Evolutionary conservation across 2,797 vertebrate species (phyloP).

Genomic region (Spizella passerina): DNA sequence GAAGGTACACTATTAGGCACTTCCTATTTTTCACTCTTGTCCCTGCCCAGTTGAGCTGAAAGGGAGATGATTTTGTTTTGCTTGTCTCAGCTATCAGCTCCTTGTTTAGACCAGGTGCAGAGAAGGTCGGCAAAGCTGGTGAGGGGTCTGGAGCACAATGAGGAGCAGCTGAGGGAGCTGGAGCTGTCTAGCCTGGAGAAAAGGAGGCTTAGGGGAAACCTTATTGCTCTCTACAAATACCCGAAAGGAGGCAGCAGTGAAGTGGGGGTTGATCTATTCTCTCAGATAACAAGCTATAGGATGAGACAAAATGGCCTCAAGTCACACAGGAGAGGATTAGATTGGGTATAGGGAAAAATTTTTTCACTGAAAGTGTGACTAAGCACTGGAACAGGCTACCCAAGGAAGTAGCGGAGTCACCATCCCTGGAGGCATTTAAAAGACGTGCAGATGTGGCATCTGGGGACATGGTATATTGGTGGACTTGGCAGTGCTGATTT

Average conservation of each 20-base stretch:
- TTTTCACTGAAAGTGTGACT: neutral
- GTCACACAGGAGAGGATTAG: neutral
- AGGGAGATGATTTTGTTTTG: neutral
- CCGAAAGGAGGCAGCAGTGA: neutral
- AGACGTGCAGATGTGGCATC: neutral
- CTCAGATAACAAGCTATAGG: neutral
- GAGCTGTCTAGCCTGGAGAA: neutral
- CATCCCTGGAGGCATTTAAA: neutral
- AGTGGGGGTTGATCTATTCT: accelerated
- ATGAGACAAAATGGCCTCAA: neutral
- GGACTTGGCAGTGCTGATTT: neutral
- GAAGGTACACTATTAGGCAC: neutral
- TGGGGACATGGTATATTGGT: neutral
- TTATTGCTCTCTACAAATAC: neutral
- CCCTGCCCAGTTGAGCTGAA: neutral
- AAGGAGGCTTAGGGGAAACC: neutral
- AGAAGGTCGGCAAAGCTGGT: neutral
- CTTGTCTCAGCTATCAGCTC: neutral
- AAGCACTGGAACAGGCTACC: neutral
- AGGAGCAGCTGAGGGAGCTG: neutral
- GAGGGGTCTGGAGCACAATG: neutral
- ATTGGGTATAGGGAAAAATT: neutral
- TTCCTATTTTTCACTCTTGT: neutral
- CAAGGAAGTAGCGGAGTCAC: neutral
- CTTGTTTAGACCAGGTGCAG: neutral